A percentile compares a stretch with the other conserved stretches of the same genome.
These are phyloP conservation scores for Alouatta palliata DNA, from an alignment of 2,113 vertebrate genomes.

Conservation along the genomic window DNA sequence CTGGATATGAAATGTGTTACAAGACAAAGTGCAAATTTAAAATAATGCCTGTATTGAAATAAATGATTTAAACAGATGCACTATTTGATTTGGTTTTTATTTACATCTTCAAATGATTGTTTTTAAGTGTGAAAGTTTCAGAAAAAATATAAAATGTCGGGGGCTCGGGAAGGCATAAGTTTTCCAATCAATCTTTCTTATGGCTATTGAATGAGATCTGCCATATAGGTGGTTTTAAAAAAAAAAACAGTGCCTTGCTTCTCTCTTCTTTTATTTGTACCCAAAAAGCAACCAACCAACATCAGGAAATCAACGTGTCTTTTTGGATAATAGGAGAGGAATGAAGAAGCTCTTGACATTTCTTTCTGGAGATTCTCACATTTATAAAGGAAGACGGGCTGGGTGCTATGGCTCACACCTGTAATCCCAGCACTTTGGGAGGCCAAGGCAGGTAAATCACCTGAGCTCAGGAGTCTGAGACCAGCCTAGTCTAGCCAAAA, in stretches of 20 bases:
- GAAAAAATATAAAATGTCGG: not conserved
- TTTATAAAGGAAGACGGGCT: not conserved
- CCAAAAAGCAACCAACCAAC: not conserved
- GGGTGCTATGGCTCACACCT: too few relatives aligned
- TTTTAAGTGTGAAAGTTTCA: slow-evolving; percentile 34
- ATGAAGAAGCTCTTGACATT: not conserved
- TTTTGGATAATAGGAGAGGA: not conserved
- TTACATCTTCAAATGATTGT: not conserved
- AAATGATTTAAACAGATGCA: slow-evolving; percentile 52
- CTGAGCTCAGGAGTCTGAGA: too few relatives aligned
- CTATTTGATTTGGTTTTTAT: slow-evolving; percentile 30
- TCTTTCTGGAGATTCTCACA: not conserved
- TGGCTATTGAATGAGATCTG: not conserved
- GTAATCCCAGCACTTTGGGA: too few relatives aligned
- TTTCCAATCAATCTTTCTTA: slow-evolving; percentile 7
- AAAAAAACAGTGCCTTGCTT: not conserved
- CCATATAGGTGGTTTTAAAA: not conserved
- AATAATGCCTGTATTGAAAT: slow-evolving; percentile 62
- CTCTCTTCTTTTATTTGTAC: not conserved
- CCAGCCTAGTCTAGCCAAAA: too few relatives aligned
- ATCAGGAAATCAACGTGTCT: not conserved
- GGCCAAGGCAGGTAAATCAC: too few relatives aligned
- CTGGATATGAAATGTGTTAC: slow-evolving; percentile 16
- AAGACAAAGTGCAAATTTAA: slow-evolving; percentile 31
- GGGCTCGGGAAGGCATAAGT: not conserved